Evolutionary conservation across 2,113 vertebrate species (phyloP), one percentile per base, ranked within the genome.

Genomic region (Seriola quinqueradiata): DNA sequence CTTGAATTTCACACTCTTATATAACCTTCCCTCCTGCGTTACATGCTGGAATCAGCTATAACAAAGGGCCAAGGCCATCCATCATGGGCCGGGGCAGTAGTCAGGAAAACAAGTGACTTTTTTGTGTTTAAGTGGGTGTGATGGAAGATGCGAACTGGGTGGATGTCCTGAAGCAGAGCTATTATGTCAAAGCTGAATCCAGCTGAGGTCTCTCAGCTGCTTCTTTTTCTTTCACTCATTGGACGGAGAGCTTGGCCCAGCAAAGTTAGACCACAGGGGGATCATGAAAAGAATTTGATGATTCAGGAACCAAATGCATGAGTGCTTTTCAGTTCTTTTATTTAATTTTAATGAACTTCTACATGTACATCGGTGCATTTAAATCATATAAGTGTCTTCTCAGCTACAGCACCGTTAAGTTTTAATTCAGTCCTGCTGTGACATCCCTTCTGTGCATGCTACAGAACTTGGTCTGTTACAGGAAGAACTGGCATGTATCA

Each of bases 141-240:
- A 90, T 90, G 69, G 85, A 91, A 77, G 86, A 93, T 90, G 77
- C 81, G 71, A 86, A 89, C 70, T 88, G 87, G 80, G 89, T 70
- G 78, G 89, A 90, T 77, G 84, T 87, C 69, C 82, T 72, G 64
- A 91, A 86, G 75, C 87, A 91, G 83, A 87, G 66, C 17, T 61
- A 63, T 82, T 87, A 83, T 65, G 82, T 90, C 86, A 88, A 67
- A 64, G 42, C 64, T 50, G 60, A 70, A 54, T 74, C 61, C 61
- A 73, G 83, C 57, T 66, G 79, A 73, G 64, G 60, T 54, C 66
- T 82, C 66, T 63, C 63, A 80, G 73, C 48, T 75, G 74, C 70
- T 69, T 60, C 42, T 64, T 59, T 71, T 86, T 77, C 23, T 69
- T 63, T 74, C 71, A 58, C 10, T 77, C 60, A 52, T 23, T 64